Base-by-base conservation (phyloP, 1,140 invertebrate species). In the Calycopis cecrops region DNA sequence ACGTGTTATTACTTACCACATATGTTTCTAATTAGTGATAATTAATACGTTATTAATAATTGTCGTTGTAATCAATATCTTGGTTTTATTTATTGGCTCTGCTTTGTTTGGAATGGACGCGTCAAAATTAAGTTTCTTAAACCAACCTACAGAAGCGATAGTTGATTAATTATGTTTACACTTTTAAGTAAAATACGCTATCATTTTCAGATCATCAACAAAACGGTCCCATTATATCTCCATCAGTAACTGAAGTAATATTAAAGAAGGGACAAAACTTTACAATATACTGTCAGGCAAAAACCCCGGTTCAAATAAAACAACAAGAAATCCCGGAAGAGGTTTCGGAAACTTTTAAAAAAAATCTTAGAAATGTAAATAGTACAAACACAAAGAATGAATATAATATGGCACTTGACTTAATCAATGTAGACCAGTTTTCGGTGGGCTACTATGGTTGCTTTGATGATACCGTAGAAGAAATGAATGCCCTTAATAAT, bases 401-500 rank as follows among this genome's bases (percentile, higher is more conserved):
- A 17, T 86, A 76, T 63, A 82, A 82, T 47, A 70, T 80, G 10
- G 70, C 58, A 4, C 64, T 91, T 18, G 60, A 83, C 34, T 56
- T 91, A 2, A 61, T 65, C 14, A 77, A 88, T 40, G 83, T 90
- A 1, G 69, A 78, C 35, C 70, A 75, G 4, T 73, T 73, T 11
- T 71, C 92, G 50, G 90, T 92, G 9, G 91, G 91, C 16, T 91
- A 89, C 71, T 92, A 92, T 56, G 91, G 89, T 49, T 93, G 91
- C 64, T 89, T 90, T 54, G 62, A 76, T 53, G 62, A 74, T 21
- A 63, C 69, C 28, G 56, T 87, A 14, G 65, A 76, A 52, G 64
- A 75, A 47, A 64, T 62, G 63, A 62, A 79, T 72, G 48, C 70
- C 57, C 73, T 71, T 59, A 67, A 73, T 9, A 70, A 87, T 14